phyloP scores from a whole-genome alignment of 2,113 vertebrate species.

The Tichodroma muraria region DNA sequence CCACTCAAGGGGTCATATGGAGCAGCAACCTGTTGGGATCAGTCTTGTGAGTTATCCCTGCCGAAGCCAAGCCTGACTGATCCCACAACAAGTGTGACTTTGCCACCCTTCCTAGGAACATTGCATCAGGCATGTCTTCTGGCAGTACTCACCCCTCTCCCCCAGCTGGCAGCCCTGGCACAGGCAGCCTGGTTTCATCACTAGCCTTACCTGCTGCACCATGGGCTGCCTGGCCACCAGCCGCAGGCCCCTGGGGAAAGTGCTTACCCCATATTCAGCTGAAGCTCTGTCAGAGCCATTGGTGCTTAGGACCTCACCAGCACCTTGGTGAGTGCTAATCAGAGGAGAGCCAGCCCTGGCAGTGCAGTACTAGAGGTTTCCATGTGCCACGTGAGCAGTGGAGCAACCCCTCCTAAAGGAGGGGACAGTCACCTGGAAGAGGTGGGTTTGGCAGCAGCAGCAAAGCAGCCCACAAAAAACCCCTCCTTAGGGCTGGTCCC shows the following conservation, averaged over 20 bases:
- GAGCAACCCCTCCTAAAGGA: fast-evolving
- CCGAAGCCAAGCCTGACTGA: background rate
- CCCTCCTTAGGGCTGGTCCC: background rate
- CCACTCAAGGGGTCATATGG: background rate
- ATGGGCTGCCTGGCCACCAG: background rate
- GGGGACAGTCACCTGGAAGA: background rate
- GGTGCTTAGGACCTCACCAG: background rate
- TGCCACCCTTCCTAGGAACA: background rate
- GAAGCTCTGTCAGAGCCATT: background rate
- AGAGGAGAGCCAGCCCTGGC: background rate
- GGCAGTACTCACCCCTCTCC: background rate
- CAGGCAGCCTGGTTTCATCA: background rate
- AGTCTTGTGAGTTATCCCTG: background rate
- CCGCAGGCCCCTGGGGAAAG: background rate
- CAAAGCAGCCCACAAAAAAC: background rate
- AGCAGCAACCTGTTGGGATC: background rate
- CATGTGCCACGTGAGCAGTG: background rate
- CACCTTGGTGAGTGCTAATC: background rate
- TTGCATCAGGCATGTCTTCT: background rate
- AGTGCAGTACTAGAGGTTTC: background rate
- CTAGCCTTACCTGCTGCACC: background rate
- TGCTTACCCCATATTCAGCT: background rate
- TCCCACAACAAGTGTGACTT: background rate
- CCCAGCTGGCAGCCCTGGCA: background rate
- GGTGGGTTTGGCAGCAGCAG: background rate